Evolutionary conservation across 1,140 invertebrate species (phyloP).

Genomic region (Drosophila cardini): DNA sequence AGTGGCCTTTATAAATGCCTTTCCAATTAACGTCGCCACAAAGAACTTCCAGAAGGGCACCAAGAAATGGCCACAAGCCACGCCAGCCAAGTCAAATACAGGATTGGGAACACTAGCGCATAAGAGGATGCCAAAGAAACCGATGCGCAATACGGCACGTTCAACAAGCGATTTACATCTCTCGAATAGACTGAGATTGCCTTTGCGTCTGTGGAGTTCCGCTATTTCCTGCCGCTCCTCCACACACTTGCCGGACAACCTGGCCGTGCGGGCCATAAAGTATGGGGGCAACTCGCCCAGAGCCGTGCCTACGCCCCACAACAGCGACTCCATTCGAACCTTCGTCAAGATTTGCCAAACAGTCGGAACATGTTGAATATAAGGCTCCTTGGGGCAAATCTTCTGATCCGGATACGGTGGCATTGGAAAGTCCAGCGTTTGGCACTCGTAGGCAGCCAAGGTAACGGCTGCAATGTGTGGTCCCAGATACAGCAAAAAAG

Average conservation of each 20-base stretch:
- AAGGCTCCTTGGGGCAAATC: constrained; percentile 89
- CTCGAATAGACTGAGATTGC: constrained; percentile 86
- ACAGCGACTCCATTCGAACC: constrained; percentile 95
- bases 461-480: constrained; percentile 96
- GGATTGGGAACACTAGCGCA: constrained; percentile 99
- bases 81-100: constrained; percentile 98
- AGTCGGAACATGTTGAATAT: constrained; percentile 86
- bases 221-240: constrained; percentile 90
- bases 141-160: constrained; percentile 95
- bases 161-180: constrained; percentile 94
- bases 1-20: constrained; percentile 99
- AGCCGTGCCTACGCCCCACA: constrained; percentile 99
- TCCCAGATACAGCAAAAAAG: constrained; percentile 98
- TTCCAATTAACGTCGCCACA: constrained; percentile 98
- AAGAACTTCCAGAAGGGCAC: constrained; percentile 99
- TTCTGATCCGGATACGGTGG: constrained; percentile 95
- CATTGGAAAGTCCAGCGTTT: constrained; percentile 95
- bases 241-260: constrained; percentile 89
- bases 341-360: constrained; percentile 97
- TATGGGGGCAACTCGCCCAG: constrained; percentile 97
- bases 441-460: constrained; percentile 98
- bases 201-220: constrained; percentile 88
- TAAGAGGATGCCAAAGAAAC: constrained; percentile 98
- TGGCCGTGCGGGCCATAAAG: constrained; percentile 97
- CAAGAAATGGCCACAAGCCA: constrained; percentile 99